Percentiles rank a stretch among this genome's conserved stretches.
Conservation (phyloP, 2,113 vertebrate genomes). For the Misgurnus mizolepis region DNA sequence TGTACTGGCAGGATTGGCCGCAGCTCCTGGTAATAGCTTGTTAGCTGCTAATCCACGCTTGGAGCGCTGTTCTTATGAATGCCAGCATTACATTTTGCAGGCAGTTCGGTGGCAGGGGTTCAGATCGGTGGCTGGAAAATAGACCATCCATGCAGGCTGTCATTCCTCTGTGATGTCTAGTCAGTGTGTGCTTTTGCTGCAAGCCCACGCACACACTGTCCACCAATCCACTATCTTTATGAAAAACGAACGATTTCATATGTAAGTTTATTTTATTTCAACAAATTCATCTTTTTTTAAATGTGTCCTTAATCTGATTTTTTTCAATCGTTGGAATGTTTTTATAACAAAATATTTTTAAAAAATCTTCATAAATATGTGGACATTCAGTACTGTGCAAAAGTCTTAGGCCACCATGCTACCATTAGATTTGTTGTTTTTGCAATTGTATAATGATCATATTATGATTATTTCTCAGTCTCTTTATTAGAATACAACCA, state of each 20-base stretch:
- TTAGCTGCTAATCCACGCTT: conserved; percentile 64
- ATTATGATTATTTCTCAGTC: no score
- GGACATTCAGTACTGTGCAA: no score
- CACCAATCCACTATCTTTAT: background rate
- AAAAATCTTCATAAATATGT: background rate
- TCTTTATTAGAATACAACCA: no score
- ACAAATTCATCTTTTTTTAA: background rate
- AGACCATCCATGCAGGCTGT: background rate
- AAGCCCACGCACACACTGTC: conserved; percentile 2
- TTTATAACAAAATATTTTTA: background rate
- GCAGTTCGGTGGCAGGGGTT: conserved; percentile 47
- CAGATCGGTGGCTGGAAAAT: conserved; percentile 26
- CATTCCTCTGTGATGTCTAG: conserved; percentile 21
- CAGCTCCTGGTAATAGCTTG: conserved; percentile 62
- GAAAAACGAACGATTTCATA: background rate
- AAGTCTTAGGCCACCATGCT: no score
- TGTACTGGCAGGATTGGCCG: conserved; percentile 57
- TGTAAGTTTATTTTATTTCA: background rate
- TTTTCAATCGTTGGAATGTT: background rate
- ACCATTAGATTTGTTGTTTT: no score
- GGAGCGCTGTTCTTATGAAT: conserved; percentile 51
- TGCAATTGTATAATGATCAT: no score
- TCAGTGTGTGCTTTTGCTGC: background rate
- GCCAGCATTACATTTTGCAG: conserved; percentile 57
- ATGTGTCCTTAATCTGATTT: background rate